Conservation (phyloP, 2,888 invertebrate species). For the Plemyria rubiginata region DNA sequence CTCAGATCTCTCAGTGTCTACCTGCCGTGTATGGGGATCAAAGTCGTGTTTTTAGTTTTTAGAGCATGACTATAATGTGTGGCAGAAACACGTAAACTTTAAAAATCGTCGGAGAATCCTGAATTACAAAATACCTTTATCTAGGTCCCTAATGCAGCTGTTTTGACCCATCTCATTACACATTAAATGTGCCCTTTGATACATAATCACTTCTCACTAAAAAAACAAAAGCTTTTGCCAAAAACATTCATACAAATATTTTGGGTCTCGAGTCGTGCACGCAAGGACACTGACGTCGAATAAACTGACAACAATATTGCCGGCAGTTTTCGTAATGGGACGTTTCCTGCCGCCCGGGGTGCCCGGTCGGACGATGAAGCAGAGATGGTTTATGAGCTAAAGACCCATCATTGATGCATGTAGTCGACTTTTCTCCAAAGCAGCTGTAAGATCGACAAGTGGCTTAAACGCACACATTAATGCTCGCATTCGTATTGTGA, state of each 20-base stretch:
- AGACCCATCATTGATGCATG: slow-evolving; percentile 39
- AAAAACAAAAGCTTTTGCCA: slow-evolving; percentile 59
- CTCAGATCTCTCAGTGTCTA: too few relatives aligned
- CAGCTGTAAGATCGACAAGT: slow-evolving; percentile 60
- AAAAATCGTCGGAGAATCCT: slow-evolving; percentile 4
- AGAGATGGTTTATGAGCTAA: slow-evolving; percentile 28
- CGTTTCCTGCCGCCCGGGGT: background rate
- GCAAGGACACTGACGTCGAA: slow-evolving; percentile 53
- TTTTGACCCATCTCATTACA: slow-evolving; percentile 37
- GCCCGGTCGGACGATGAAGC: background rate
- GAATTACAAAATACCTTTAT: slow-evolving; percentile 24
- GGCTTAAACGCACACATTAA: slow-evolving; percentile 79
- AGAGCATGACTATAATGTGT: too few relatives aligned
- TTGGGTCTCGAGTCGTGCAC: slow-evolving; percentile 50
- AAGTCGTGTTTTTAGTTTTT: too few relatives aligned
- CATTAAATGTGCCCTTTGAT: slow-evolving; percentile 49
- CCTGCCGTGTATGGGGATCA: too few relatives aligned
- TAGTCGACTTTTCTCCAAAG: slow-evolving; percentile 50
- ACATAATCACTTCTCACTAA: slow-evolving; percentile 48
- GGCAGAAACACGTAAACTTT: too few relatives aligned
- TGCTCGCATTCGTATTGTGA: slow-evolving; percentile 84
- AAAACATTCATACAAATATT: slow-evolving; percentile 55
- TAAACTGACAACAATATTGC: slow-evolving; percentile 47
- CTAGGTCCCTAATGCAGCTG: slow-evolving; percentile 41
- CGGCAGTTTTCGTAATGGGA: slow-evolving; percentile 27